Evolutionary conservation across 1,140 invertebrate genomes (phyloP).

Genomic region (Diachasmimorpha longicaudata): DNA sequence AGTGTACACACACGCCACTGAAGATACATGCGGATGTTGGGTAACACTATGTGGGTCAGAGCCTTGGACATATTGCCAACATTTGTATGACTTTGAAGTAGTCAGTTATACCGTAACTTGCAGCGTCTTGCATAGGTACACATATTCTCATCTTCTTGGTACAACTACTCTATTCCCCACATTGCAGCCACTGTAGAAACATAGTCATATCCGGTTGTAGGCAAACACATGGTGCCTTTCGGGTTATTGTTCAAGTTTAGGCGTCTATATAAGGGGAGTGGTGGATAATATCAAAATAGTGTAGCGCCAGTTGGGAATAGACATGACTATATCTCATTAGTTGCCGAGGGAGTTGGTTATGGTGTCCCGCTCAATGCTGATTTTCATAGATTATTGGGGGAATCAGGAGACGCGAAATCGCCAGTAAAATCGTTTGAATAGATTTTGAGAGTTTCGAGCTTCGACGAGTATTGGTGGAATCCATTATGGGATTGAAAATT

Average conservation of each 20-base stretch:
- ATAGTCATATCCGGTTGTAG: neutral
- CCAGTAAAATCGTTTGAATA: no score
- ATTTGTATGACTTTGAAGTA: conserved; percentile 10
- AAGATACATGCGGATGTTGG: neutral
- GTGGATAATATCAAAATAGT: neutral
- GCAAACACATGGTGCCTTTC: neutral
- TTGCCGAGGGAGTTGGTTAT: no score
- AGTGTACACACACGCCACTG: neutral
- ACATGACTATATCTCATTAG: neutral
- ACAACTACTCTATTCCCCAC: neutral
- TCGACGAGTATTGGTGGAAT: no score
- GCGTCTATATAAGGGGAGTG: neutral
- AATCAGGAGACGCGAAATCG: no score
- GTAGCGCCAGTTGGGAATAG: neutral
- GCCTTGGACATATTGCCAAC: neutral
- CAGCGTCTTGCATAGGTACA: neutral
- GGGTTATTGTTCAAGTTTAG: neutral
- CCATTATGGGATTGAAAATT: no score
- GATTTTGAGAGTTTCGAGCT: no score
- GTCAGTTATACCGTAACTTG: neutral
- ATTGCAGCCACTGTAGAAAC: neutral
- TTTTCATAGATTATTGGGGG: no score
- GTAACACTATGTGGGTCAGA: neutral
- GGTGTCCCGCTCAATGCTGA: no score
- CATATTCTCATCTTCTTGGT: neutral